phyloP scores from a whole-genome alignment of 1,140 invertebrate genomes.

The Procambarus virginalis region DNA sequence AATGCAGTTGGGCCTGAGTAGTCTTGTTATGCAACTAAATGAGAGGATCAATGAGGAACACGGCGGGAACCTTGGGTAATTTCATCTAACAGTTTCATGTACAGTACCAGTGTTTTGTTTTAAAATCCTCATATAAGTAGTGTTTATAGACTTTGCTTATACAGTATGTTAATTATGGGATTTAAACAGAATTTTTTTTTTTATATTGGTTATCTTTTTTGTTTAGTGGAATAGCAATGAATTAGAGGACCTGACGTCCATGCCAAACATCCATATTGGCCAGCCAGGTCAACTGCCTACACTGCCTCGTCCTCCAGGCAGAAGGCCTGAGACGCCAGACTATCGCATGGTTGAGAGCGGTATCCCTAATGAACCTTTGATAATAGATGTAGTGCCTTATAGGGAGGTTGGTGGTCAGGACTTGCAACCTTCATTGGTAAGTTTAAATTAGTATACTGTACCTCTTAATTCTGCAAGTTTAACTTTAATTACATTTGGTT shows the following conservation, averaged over 20 bases:
- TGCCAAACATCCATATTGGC: not conserved
- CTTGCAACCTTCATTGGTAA: not conserved
- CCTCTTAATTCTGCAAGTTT: too few species aligned
- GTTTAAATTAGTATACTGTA: not conserved
- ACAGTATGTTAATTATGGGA: not conserved
- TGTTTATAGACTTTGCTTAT: not conserved
- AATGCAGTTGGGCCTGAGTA: not conserved
- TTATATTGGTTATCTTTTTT: not conserved
- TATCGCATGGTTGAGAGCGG: not conserved
- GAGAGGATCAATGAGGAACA: not conserved
- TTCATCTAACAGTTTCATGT: too few species aligned
- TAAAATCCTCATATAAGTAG: too few species aligned
- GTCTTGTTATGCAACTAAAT: not conserved
- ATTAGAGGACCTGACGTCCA: not conserved
- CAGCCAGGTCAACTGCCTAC: not conserved
- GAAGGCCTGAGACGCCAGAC: not conserved
- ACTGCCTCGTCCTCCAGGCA: not conserved
- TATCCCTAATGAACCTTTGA: not conserved
- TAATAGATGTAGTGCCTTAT: conserved; percentile 8
- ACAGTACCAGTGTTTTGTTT: too few species aligned
- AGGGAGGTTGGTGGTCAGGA: conserved; percentile 1
- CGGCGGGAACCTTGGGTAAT: not conserved
- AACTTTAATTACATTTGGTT: too few species aligned
- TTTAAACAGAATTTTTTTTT: not conserved
- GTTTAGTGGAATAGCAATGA: not conserved